A percentile compares a stretch with the other conserved stretches of the same genome.
These are phyloP conservation scores for Amiota communis DNA, from an alignment of 2,888 invertebrate genomes.

Conservation along the genomic window DNA sequence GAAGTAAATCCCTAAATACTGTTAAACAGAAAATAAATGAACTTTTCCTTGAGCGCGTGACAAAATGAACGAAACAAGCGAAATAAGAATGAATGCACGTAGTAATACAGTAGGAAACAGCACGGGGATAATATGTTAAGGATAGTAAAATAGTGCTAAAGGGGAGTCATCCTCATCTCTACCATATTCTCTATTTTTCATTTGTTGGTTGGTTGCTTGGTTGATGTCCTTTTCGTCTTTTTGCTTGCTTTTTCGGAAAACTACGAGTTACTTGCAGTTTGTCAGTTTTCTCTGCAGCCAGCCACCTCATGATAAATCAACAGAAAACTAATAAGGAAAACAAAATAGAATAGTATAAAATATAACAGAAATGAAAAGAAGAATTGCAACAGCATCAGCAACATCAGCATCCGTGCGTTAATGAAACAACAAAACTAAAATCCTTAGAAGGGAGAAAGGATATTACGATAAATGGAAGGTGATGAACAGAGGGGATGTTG, in stretches of 20 bases:
- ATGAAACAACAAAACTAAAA: constrained; percentile 3
- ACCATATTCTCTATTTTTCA: too few species aligned
- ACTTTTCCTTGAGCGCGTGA: constrained; percentile 30
- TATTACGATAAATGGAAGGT: not conserved
- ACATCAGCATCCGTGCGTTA: too few species aligned
- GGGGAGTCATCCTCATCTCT: too few species aligned
- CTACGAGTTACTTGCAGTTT: too few species aligned
- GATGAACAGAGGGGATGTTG: constrained; percentile 1
- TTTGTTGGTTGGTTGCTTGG: too few species aligned
- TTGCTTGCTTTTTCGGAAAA: too few species aligned
- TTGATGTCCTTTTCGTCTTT: too few species aligned
- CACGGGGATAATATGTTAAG: too few species aligned
- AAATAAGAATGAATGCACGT: not conserved
- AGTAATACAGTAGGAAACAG: too few species aligned
- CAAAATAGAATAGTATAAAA: not conserved
- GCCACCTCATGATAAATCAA: constrained; percentile 49
- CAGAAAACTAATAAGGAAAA: constrained; percentile 17
- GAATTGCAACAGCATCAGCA: not conserved
- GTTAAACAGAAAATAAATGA: constrained; percentile 69
- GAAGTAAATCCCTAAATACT: constrained; percentile 61
- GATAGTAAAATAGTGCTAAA: too few species aligned
- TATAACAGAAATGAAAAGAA: not conserved
- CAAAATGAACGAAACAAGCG: constrained; percentile 27
- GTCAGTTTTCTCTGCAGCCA: constrained; percentile 48
- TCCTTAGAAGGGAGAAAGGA: not conserved